Evolutionary conservation across 2,888 invertebrate genomes (phyloP).

Genomic region (Thereva nobilitata): DNA sequence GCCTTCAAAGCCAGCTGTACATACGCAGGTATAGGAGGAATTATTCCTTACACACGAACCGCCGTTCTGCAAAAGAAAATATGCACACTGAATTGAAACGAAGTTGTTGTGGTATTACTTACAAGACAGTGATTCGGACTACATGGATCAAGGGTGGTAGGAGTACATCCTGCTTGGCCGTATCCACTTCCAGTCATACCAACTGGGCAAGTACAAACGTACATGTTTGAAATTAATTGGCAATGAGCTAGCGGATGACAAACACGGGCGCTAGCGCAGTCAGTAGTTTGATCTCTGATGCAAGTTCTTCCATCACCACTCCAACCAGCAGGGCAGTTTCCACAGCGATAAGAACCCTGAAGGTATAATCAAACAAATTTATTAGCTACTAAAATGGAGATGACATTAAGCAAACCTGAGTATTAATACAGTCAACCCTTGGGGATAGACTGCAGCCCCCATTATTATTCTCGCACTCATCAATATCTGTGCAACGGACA

Average conservation of each 20-base stretch:
- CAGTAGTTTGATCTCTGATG: slow-evolving; percentile 47
- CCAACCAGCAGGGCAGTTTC: slow-evolving; percentile 85
- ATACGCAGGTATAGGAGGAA: slow-evolving; percentile 50
- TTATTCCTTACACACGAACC: slow-evolving; percentile 49
- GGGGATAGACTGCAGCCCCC: slow-evolving; percentile 88
- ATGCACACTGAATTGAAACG: slow-evolving; percentile 50
- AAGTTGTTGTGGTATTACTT: slow-evolving; percentile 6
- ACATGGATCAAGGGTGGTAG: slow-evolving; percentile 57
- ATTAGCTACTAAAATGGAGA: neutral
- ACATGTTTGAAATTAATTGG: slow-evolving; percentile 67
- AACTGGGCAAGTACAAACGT: slow-evolving; percentile 75
- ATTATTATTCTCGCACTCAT: slow-evolving; percentile 82
- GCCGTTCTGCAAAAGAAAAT: slow-evolving; percentile 64
- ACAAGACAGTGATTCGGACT: slow-evolving; percentile 62
- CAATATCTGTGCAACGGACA: slow-evolving; percentile 79
- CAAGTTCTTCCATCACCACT: slow-evolving; percentile 82
- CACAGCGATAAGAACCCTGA: slow-evolving; percentile 84
- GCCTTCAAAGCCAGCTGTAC: slow-evolving; percentile 58
- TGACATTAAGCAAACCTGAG: slow-evolving; percentile 61
- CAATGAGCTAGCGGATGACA: slow-evolving; percentile 85
- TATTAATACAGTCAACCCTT: slow-evolving; percentile 84
- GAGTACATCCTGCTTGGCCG: slow-evolving; percentile 74
- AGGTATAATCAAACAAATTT: neutral
- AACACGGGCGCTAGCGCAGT: slow-evolving; percentile 56
- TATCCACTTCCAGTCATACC: slow-evolving; percentile 83